Evolutionary conservation across 2,797 vertebrate species (phyloP).

Genomic region (Bovichtus variegatus): DNA sequence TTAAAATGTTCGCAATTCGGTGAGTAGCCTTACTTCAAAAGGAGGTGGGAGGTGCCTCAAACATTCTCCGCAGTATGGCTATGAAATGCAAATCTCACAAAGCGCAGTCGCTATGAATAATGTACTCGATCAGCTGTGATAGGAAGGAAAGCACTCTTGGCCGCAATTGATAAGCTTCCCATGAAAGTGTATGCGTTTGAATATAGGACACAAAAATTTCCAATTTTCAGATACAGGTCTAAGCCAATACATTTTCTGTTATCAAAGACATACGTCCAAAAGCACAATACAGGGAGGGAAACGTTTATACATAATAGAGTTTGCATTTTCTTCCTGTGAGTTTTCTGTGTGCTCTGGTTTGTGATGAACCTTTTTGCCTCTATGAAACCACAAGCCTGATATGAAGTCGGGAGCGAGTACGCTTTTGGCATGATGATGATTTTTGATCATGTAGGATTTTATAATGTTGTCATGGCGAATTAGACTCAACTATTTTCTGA

Average conservation of each 20-base stretch:
- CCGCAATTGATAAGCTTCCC: conserved; percentile 19
- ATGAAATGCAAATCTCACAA: conserved; percentile 35
- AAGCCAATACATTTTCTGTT: background rate
- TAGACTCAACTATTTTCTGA: conserved; percentile 3
- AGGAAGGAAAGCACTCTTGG: conserved; percentile 5
- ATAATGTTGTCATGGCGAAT: background rate
- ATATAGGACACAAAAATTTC: background rate
- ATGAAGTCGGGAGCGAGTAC: background rate
- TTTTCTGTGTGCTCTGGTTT: background rate
- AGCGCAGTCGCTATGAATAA: background rate
- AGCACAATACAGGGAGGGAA: background rate
- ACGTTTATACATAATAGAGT: background rate
- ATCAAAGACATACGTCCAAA: background rate
- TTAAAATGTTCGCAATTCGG: conserved; percentile 12
- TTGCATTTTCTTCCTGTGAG: background rate
- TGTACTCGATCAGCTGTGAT: conserved; percentile 6
- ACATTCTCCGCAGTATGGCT: background rate
- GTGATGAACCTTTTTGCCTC: background rate
- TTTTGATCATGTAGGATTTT: conserved; percentile 11
- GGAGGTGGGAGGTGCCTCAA: background rate
- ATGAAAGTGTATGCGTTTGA: background rate
- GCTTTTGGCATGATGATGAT: background rate
- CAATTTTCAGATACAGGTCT: background rate
- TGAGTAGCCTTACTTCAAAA: conserved; percentile 39
- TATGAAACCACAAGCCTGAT: background rate